These are phyloP conservation scores for Trilocha varians DNA, from an alignment of 2,888 invertebrate species.

Conservation along the genomic window DNA sequence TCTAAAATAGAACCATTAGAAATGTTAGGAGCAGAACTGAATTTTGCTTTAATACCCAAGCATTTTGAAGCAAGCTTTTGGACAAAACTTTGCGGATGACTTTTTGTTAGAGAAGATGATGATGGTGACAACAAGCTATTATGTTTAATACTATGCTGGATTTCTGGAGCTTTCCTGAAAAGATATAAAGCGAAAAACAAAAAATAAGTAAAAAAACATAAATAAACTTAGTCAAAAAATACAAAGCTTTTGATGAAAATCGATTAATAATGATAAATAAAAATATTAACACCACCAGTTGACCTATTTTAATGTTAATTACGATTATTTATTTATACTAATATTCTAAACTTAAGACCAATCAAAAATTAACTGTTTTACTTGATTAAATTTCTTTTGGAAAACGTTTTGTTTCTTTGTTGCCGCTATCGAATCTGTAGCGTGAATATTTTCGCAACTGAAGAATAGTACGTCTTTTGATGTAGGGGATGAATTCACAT, in stretches of 20 bases:
- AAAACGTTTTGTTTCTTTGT: not conserved
- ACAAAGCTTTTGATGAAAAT: conserved; percentile 4
- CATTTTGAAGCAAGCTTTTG: conserved; percentile 71
- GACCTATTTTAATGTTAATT: not conserved
- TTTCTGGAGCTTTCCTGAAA: conserved; percentile 62
- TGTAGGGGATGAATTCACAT: conserved; percentile 13
- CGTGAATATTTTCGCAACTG: conserved; percentile 12
- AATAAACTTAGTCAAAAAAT: conserved; percentile 4
- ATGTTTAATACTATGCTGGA: conserved; percentile 63
- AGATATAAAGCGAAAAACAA: conserved; percentile 9
- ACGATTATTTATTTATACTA: conserved; percentile 2
- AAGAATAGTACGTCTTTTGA: conserved; percentile 9
- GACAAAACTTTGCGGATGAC: conserved; percentile 61
- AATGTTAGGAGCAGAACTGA: conserved; percentile 68
- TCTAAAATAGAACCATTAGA: conserved; percentile 47
- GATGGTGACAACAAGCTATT: conserved; percentile 59
- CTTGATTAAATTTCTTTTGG: conserved; percentile 35
- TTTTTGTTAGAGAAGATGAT: conserved; percentile 60
- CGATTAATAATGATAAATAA: conserved; percentile 5
- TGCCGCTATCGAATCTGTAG: not conserved
- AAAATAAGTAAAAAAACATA: conserved; percentile 3
- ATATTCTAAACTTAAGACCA: conserved; percentile 21
- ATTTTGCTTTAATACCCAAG: conserved; percentile 66
- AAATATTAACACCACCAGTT: conserved; percentile 5
- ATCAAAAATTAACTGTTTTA: conserved; percentile 33